Evolutionary conservation across 2,888 invertebrate genomes (phyloP), one percentile per base, ranked within the genome.

Genomic region (Antheraea assamensis): DNA sequence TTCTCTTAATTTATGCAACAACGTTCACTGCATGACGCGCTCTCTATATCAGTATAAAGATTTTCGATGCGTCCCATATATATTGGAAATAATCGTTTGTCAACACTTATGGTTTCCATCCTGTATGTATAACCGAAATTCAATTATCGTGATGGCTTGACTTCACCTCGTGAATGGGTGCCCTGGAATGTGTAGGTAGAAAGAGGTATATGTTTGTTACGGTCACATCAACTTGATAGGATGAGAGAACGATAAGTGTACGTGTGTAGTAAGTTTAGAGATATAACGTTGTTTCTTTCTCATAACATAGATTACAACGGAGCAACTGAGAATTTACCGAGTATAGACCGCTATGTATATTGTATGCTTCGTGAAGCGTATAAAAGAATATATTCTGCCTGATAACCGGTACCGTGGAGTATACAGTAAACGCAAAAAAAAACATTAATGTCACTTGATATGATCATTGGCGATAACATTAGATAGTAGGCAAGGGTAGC

Each of bases 151-250:
- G 76, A 79, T 79, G 78, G 80, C 78, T 82, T 82, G 78, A 80
- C 78, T 78, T 82, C 80, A 84, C 83, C 84, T 84, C 83, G 82
- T 85, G 81, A 81, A 76, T 75, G 75, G 35, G 31, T 61, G 71
- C 75, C 68, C 78, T 66, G 76, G 75, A 75, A 73, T 75, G 76
- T 71, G 75, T n/a, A 27, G 58, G 75, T 3, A 58, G 71, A 74
- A 72, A 31, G 30, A 31, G 66, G 66, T 52, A 49, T 52, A 49
- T 8, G 8, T 64, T n/a, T 66, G 31, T 47, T 58, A 58, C n/a
- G 8, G 24, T 13, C 24, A 13, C 58, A 24, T 58, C 15, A 24
- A 58, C 58, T 13, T 58, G 58, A n/a, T 24, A 58, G 10, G 10
- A 58, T 58, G 58, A 58, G 58, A n/a, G 24, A 58, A 58, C 24